phyloP scores from a whole-genome alignment of 2,888 invertebrate species.

The Automeris io region DNA sequence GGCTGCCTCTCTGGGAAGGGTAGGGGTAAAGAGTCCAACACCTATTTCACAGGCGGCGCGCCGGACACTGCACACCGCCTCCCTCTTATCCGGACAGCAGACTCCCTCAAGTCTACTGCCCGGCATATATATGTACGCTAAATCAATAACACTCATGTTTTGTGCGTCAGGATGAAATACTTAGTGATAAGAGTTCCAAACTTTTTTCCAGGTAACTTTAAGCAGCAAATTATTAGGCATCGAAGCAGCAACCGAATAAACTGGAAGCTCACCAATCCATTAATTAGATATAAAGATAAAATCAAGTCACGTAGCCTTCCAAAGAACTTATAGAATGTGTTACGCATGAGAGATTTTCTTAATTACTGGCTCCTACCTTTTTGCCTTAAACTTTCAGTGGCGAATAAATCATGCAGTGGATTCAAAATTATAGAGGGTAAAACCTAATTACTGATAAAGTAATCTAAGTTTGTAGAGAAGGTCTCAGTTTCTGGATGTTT shows the following conservation, averaged over 20 bases:
- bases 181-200: too few relatives aligned
- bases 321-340: constrained; percentile 1
- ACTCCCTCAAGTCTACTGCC: too few relatives aligned
- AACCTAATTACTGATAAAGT: constrained; percentile 4
- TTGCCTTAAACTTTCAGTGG: constrained; percentile 4
- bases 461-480: background rate
- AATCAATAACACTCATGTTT: too few relatives aligned
- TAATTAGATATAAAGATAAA: constrained; percentile 1
- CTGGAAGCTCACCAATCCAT: background rate
- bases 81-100: too few relatives aligned
- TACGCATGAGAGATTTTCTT: constrained; percentile 6
- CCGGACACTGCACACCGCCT: too few relatives aligned
- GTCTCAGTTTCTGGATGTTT: too few relatives aligned
- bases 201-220: too few relatives aligned
- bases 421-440: constrained; percentile 1
- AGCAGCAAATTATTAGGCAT: background rate
- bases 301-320: constrained; percentile 2
- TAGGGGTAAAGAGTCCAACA: too few relatives aligned
- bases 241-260: background rate
- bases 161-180: too few relatives aligned
- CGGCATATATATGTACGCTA: too few relatives aligned
- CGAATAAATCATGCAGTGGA: constrained; percentile 1
- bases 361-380: constrained; percentile 5
- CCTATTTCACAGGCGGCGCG: too few relatives aligned
- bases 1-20: too few relatives aligned